Conservation (phyloP, 2,888 invertebrate species). For the Anoplius nigerrimus region DNA sequence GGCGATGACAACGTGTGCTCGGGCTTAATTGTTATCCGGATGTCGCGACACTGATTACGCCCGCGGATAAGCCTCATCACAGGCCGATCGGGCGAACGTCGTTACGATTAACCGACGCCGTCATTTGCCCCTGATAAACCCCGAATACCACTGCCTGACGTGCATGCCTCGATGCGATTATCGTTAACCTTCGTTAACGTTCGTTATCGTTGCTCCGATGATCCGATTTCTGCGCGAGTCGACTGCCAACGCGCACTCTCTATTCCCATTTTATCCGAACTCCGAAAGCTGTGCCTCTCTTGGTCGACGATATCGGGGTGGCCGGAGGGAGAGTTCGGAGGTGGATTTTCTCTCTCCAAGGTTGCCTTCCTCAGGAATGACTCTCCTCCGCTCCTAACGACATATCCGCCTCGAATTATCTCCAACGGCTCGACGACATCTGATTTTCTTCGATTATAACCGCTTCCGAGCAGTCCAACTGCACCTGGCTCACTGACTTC, state of each 20-base stretch:
- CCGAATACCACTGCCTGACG: too few relatives aligned
- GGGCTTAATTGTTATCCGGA: neutral
- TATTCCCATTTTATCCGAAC: neutral
- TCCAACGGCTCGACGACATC: constrained; percentile 25
- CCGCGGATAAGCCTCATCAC: neutral
- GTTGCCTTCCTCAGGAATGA: too few relatives aligned
- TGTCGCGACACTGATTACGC: constrained; percentile 1
- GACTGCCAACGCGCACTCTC: neutral
- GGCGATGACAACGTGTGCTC: constrained; percentile 3
- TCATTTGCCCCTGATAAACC: neutral
- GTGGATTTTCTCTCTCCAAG: too few relatives aligned
- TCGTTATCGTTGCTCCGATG: too few relatives aligned
- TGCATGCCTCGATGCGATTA: too few relatives aligned
- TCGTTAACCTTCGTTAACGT: too few relatives aligned
- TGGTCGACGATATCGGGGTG: too few relatives aligned
- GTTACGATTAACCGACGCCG: constrained; percentile 1
- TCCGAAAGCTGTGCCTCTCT: too few relatives aligned
- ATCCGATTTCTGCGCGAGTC: too few relatives aligned
- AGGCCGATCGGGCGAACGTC: constrained; percentile 3
- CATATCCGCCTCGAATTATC: constrained; percentile 28
- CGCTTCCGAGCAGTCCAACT: constrained; percentile 8
- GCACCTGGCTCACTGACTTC: constrained; percentile 4
- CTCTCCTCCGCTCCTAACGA: constrained; percentile 10
- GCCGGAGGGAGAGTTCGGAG: too few relatives aligned
- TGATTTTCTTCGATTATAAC: constrained; percentile 34